Evolutionary conservation across 2,797 vertebrate species (phyloP).

Genomic region (Menidia menidia): DNA sequence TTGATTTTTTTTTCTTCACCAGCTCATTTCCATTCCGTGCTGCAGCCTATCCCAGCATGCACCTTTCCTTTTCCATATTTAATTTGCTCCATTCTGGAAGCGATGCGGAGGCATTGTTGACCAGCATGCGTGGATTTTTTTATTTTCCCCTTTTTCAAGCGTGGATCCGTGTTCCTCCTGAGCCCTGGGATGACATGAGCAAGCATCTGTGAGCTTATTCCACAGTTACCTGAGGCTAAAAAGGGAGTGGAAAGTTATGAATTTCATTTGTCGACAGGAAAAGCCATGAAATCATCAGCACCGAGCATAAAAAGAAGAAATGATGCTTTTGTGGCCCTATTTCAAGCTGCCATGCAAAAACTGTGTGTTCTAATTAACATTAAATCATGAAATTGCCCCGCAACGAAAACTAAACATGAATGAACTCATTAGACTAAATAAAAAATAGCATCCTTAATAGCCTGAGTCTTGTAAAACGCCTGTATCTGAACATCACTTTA

Average conservation of each 20-base stretch:
- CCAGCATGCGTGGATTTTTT: neutral
- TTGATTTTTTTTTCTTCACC: slow-evolving; percentile 5
- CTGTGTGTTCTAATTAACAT: slow-evolving; percentile 19
- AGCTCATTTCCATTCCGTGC: slow-evolving; percentile 9
- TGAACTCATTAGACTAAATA: slow-evolving; percentile 1
- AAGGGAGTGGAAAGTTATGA: slow-evolving; percentile 1
- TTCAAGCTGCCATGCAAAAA: slow-evolving; percentile 19
- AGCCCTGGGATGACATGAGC: slow-evolving; percentile 2
- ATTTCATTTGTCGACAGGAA: slow-evolving; percentile 11
- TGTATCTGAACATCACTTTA: slow-evolving; percentile 1
- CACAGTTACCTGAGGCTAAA: neutral
- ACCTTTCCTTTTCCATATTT: neutral
- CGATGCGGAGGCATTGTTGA: slow-evolving; percentile 2
- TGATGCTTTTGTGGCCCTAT: slow-evolving; percentile 5
- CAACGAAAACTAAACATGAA: slow-evolving; percentile 3
- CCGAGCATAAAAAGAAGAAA: slow-evolving; percentile 2
- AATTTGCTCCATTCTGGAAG: slow-evolving; percentile 4
- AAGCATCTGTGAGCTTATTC: neutral
- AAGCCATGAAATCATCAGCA: neutral
- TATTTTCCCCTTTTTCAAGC: slow-evolving; percentile 8
- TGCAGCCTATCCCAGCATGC: slow-evolving; percentile 3
- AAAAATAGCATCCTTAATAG: slow-evolving; percentile 1
- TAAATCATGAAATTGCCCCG: neutral
- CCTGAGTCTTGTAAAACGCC: neutral
- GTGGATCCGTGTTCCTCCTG: neutral